Evolutionary conservation across 2,113 vertebrate genomes (phyloP), one percentile per base, ranked within the genome.

Genomic region (Cheilinus undulatus): DNA sequence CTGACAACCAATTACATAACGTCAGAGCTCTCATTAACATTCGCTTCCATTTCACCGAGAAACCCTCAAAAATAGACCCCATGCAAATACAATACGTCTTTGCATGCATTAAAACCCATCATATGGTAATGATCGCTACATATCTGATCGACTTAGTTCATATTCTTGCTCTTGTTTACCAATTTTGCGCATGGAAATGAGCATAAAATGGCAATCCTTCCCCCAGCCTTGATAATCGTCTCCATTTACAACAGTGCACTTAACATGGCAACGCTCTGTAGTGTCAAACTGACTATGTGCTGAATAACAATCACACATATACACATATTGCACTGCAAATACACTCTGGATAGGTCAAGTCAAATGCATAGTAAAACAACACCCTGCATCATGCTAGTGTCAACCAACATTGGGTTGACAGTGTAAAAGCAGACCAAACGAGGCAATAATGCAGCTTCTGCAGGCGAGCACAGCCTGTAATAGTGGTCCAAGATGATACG

Each of bases 1-100:
- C 43, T 88, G 85, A 83, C 82, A 84, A 83, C 80, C 85, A 87
- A 89, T 92, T 92, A 92, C 91, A 91, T 91, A 92, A 92, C 90
- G 82, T 56, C 69, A 71, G 86, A 86, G 83, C 77, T 76, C 76
- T 78, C 88, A 62, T 85, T 80, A 80, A 79, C 73, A 85, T 84
- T 50, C 80, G 56, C 59, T 59, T 78, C 84, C 77, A 79, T 85
- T 84, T 78, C 76, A 46, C 50, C 45, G 12, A 73, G 34, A 84
- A 66, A 80, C 12, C 38, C 45, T 66, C 27, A 83, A 10, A 50
- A 42, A 19, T 15, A 10, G 52, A 42, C 42, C 48, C 38, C 43
- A 22, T 10, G 7, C 26, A 10, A n/a, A 11, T 6, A 13, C 26
- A 1, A 5, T 0, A 7, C 46, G 24, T 1, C 8, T 63, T 28